A percentile compares a stretch with the other conserved stretches of the same genome.
phyloP scores from a whole-genome alignment of 23 tunicate species.

The Phallusia fumigata region DNA sequence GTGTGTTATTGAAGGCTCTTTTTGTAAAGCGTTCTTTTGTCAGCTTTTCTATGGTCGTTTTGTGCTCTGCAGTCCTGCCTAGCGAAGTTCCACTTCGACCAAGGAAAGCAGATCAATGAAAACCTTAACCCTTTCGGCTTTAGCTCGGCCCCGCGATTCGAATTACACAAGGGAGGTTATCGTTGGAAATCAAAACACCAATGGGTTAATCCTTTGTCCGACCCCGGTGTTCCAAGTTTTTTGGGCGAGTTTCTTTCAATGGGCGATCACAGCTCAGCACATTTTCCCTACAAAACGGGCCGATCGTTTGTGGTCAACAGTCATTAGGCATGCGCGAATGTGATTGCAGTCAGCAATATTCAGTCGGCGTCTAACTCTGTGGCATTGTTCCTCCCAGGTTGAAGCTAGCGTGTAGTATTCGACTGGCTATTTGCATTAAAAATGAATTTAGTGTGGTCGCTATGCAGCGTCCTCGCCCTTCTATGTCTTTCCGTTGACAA shows the following conservation, averaged over 20 bases:
- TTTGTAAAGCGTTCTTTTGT: background rate
- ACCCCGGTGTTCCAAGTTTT: background rate
- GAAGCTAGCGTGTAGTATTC: background rate
- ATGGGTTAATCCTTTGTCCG: slow-evolving; percentile 9
- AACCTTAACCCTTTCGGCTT: background rate
- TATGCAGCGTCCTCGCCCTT: background rate
- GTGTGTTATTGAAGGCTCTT: background rate
- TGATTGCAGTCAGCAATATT: background rate
- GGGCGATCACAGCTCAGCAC: background rate
- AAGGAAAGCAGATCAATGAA: slow-evolving; percentile 1
- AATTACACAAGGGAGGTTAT: background rate
- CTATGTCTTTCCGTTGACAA: too few relatives aligned
- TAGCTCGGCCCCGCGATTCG: background rate
- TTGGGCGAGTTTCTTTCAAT: background rate
- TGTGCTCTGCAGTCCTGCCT: background rate
- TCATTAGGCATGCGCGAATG: background rate
- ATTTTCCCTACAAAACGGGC: background rate
- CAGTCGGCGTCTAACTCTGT: background rate
- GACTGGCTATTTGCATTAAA: background rate
- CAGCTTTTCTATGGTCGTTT: background rate
- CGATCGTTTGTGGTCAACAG: background rate
- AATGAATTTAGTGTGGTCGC: background rate
- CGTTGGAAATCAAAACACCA: slow-evolving; percentile 1
- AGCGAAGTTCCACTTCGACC: background rate
- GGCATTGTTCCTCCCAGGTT: background rate